A percentile compares a stretch with the other conserved stretches of the same genome.
phyloP scores from a whole-genome alignment of 2,888 invertebrate species.

The Oligia strigilis region DNA sequence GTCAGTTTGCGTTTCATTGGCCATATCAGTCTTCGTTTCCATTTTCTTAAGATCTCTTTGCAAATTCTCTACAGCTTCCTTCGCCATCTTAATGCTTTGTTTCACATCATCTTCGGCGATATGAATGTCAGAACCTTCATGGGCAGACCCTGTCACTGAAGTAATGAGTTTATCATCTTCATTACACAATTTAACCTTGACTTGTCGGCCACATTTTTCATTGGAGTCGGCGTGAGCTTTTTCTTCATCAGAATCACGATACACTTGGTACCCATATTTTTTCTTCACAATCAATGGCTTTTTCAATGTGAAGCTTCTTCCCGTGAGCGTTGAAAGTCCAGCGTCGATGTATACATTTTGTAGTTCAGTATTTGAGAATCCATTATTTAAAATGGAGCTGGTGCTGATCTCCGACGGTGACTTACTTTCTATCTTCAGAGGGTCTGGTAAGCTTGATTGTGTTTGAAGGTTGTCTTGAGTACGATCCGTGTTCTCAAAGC shows the following conservation, averaged over 20 bases:
- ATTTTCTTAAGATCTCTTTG: conserved; percentile 79
- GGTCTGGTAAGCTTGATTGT: conserved; percentile 53
- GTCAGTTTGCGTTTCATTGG: conserved; percentile 71
- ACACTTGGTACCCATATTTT: conserved; percentile 79
- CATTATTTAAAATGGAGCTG: conserved; percentile 34
- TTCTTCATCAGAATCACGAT: conserved; percentile 84
- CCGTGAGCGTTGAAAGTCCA: conserved; percentile 62
- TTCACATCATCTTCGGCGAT: conserved; percentile 79
- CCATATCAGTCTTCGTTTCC: conserved; percentile 70
- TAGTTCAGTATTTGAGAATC: conserved; percentile 35
- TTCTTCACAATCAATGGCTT: conserved; percentile 83
- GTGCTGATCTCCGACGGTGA: conserved; percentile 68
- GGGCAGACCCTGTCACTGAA: conserved; percentile 65
- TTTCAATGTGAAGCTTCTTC: conserved; percentile 73
- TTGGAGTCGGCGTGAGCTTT: conserved; percentile 76
- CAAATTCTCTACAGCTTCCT: conserved; percentile 84
- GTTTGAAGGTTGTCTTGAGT: conserved; percentile 46
- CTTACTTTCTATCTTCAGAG: conserved; percentile 76
- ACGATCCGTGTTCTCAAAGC: conserved; percentile 62
- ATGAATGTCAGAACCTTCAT: conserved; percentile 64
- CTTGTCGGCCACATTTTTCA: conserved; percentile 81
- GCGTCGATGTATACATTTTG: conserved; percentile 49
- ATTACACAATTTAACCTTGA: conserved; percentile 84
- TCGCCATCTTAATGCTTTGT: conserved; percentile 82
- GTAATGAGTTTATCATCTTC: conserved; percentile 71